These are phyloP conservation scores for Sula dactylatra DNA, from an alignment of 2,113 vertebrate genomes.

Conservation along the genomic window DNA sequence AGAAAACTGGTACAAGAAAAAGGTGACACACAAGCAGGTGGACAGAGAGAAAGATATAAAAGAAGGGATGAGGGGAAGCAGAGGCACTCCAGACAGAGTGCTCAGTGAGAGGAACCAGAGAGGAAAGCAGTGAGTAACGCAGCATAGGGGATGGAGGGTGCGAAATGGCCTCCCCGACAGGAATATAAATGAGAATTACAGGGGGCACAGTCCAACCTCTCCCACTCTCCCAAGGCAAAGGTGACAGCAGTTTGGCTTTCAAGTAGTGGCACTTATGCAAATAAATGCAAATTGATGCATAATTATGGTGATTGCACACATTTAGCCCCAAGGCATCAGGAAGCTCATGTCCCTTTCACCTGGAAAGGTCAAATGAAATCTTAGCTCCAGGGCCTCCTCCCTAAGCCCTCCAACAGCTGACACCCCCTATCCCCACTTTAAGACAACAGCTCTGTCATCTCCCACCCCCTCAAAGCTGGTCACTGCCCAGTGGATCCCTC, in stretches of 20 bases:
- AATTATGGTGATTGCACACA: slow-evolving; percentile 12
- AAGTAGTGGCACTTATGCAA: slow-evolving; percentile 14
- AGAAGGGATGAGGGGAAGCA: not conserved
- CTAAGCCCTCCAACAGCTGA: not conserved
- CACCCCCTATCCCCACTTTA: not conserved
- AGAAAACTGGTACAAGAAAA: not conserved
- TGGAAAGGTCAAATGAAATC: not conserved
- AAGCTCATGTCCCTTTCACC: not conserved
- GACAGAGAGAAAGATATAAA: not conserved
- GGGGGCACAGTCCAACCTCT: not conserved
- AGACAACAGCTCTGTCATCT: not conserved
- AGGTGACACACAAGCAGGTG: not conserved
- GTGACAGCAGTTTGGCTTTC: slow-evolving; percentile 18
- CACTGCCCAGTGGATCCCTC: not conserved
- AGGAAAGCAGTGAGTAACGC: not conserved
- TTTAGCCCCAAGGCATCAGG: not conserved
- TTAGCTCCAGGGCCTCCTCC: not conserved
- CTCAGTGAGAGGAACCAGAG: not conserved
- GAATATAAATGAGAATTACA: not conserved
- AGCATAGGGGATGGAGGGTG: not conserved
- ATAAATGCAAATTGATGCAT: slow-evolving; percentile 29
- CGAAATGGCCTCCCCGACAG: not conserved
- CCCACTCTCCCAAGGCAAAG: not conserved
- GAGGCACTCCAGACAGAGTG: not conserved
- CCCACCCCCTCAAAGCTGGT: not conserved